Conservation (phyloP, 2,888 invertebrate genomes). For the Plebejus melissa region DNA sequence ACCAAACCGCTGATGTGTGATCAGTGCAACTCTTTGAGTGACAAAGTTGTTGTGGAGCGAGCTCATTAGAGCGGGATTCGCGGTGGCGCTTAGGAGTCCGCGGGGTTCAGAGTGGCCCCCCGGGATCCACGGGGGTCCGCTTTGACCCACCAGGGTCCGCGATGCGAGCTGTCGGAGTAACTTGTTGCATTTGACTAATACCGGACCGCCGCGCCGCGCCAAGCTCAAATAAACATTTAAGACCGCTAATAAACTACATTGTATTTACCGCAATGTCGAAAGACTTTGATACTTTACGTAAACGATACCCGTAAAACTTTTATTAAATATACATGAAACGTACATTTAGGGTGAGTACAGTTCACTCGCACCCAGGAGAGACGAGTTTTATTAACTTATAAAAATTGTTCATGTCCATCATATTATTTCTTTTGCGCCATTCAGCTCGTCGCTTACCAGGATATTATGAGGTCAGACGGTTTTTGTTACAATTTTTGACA, state of each 20-base stretch:
- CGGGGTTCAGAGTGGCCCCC: background rate
- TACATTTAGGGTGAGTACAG: constrained; percentile 1
- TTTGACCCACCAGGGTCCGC: background rate
- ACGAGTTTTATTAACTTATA: constrained; percentile 16
- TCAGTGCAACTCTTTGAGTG: background rate
- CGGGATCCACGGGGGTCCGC: background rate
- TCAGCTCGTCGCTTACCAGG: background rate
- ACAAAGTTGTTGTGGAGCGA: background rate
- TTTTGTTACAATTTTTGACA: background rate
- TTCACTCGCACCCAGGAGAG: background rate
- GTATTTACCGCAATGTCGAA: background rate
- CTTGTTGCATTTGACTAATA: constrained; percentile 57
- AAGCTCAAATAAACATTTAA: constrained; percentile 7
- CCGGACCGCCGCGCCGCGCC: constrained; percentile 39
- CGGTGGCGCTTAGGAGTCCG: background rate
- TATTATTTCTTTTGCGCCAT: background rate
- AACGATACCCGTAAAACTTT: constrained; percentile 14
- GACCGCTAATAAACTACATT: background rate
- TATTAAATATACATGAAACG: constrained; percentile 11
- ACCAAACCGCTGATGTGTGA: background rate
- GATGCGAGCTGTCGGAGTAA: constrained; percentile 56
- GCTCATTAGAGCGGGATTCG: background rate
- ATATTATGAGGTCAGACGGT: background rate
- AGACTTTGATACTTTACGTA: background rate
- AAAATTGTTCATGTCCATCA: constrained; percentile 9